Evolutionary conservation across 64 coral and sea anemone genomes (phyloP), one percentile per base, ranked within the genome.

Genomic region (Montipora capricornis): DNA sequence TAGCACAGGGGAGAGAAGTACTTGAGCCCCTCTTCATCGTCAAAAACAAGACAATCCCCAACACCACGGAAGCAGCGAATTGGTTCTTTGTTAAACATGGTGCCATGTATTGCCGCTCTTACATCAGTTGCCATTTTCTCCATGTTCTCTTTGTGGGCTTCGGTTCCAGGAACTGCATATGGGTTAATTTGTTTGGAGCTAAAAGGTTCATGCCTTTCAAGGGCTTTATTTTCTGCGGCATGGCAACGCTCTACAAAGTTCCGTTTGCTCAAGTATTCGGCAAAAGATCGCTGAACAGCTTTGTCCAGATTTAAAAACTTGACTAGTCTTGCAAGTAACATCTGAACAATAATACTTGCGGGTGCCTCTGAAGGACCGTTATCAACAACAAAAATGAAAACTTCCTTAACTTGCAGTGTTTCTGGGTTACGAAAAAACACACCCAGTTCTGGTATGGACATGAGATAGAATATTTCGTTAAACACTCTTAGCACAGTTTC

Each of bases 161-260:
- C 26, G 19, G 45, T 94, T 6, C 80, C 79, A 37, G 87, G 77
- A 62, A 84, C 61, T 44, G 87, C 86, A 74, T 69, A 61, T 26
- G 60, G 20, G 48, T 88, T 46, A 20, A 94, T 80, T 77, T 83
- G 49, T 74, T 89, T 82, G 24, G 77, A 83, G 55, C 77, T 73
- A 17, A 94, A 89, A 77, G 58, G 49, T 17, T 80, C 87, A 75
- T 94, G 93, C 7, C 74, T 73, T 49, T 79, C 80, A 17, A 94
- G 44, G 37, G 71, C 71, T 17, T 77, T 49, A 44, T 94, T 89
- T 77, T 94, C 80, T 7, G 47, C 17, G 16, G 93, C 87, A 49
- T 94, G 93, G n/a, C 80, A 79, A 8, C 87, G 26, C 58, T 94
- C 87, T 47, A 89, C 93, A 88, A 94, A 89, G 61, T 94, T 94